A percentile compares a stretch with the other conserved stretches of the same genome.
Conservation (phyloP, 92 coral and sea anemone species). For the Siderastrea siderea region DNA sequence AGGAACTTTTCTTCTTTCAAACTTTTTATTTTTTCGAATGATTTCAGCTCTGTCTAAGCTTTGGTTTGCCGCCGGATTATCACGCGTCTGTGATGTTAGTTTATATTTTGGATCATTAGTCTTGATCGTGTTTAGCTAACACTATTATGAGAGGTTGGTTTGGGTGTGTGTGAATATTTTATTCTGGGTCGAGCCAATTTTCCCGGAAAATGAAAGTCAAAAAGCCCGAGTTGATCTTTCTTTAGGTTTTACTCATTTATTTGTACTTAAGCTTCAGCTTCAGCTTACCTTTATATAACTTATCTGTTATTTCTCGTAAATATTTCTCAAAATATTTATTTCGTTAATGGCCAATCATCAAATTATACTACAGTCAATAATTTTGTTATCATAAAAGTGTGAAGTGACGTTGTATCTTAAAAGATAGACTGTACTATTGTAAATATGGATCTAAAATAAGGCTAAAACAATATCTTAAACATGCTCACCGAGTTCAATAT, state of each 20-base stretch:
- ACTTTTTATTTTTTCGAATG: neutral
- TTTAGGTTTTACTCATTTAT: neutral
- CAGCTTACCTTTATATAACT: no score
- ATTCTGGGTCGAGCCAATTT: neutral
- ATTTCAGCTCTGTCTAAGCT: neutral
- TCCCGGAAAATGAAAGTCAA: neutral
- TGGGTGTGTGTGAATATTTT: conserved; percentile 18
- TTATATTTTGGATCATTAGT: neutral
- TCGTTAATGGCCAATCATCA: conserved; percentile 20
- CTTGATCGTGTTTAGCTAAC: conserved; percentile 11
- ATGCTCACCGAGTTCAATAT: no score
- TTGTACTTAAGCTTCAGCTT: neutral
- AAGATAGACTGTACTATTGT: neutral
- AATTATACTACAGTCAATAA: neutral
- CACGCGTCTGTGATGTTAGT: neutral
- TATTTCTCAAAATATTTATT: conserved; percentile 7
- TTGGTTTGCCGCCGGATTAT: conserved; percentile 2
- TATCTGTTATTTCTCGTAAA: neutral
- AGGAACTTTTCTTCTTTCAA: neutral
- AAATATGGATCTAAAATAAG: neutral
- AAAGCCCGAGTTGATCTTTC: neutral
- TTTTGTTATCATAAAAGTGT: neutral
- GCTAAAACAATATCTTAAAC: neutral
- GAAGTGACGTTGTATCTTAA: neutral
- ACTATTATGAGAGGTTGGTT: conserved; percentile 1